Evolutionary conservation across 2,113 vertebrate species (phyloP).

Genomic region (Cochlearius cochlearius): DNA sequence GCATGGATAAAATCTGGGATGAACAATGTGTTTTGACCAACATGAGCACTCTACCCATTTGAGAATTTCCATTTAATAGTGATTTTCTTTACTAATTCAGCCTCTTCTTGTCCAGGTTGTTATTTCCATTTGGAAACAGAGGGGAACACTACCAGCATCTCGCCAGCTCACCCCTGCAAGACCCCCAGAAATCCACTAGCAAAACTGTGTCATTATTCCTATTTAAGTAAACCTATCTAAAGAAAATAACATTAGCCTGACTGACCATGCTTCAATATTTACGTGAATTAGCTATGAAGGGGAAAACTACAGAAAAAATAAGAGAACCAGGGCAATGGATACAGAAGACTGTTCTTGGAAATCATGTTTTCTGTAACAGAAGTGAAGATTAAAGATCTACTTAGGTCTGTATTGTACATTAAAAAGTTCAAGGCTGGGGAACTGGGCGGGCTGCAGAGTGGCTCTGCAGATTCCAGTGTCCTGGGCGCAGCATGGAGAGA

Average conservation of each 20-base stretch:
- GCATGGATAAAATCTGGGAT: background rate
- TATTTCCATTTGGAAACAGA: background rate
- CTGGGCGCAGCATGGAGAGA: background rate
- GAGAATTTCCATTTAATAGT: background rate
- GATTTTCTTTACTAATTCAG: background rate
- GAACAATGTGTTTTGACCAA: background rate
- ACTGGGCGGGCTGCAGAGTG: background rate
- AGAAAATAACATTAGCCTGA: background rate
- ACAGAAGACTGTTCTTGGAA: background rate
- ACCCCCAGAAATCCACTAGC: background rate
- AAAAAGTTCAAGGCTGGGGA: background rate
- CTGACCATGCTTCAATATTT: background rate
- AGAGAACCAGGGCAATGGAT: background rate
- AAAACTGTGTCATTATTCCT: background rate
- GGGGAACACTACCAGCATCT: background rate
- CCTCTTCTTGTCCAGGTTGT: background rate
- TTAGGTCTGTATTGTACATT: background rate
- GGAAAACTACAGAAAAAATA: background rate
- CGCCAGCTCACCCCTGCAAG: background rate
- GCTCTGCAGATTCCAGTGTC: background rate
- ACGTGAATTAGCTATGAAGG: background rate
- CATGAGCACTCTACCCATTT: background rate
- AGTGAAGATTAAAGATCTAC: background rate
- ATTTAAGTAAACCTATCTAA: background rate
- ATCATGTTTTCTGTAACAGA: background rate